A percentile compares a stretch with the other conserved stretches of the same genome.
Conservation (phyloP, 2,113 vertebrate genomes). For the Lepus europaeus region DNA sequence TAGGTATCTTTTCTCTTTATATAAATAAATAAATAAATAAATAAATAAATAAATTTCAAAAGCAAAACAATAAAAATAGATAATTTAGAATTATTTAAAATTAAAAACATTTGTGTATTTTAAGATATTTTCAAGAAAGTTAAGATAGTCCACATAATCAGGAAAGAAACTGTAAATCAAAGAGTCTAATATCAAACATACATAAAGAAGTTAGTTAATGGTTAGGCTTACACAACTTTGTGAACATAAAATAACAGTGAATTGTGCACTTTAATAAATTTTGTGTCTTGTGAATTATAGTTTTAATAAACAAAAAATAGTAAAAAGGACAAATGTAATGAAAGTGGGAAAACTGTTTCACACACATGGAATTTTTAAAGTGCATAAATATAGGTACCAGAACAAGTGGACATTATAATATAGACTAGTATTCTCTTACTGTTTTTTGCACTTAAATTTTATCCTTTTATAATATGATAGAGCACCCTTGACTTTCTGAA, state of each 20-base stretch:
- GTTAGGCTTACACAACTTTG: neutral
- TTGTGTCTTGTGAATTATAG: neutral
- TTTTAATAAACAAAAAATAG: neutral
- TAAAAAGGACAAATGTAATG: neutral
- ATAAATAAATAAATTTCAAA: neutral
- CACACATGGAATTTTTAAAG: neutral
- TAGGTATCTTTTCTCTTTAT: neutral
- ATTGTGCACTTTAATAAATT: neutral
- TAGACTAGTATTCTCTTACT: neutral
- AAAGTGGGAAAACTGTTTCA: neutral
- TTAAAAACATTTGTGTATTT: neutral
- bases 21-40: no score
- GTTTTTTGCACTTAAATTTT: neutral
- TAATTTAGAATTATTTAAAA: neutral
- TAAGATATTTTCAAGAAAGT: neutral
- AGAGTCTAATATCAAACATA: no score
- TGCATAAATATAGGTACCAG: neutral
- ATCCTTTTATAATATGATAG: neutral
- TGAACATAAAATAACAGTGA: neutral
- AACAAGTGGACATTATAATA: neutral
- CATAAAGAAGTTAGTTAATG: neutral
- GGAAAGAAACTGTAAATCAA: neutral
- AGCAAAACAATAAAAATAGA: neutral
- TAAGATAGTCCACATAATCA: neutral
- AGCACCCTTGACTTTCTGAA: neutral